phyloP scores from a whole-genome alignment of 2,888 invertebrate genomes.

The Agriotes lineatus region DNA sequence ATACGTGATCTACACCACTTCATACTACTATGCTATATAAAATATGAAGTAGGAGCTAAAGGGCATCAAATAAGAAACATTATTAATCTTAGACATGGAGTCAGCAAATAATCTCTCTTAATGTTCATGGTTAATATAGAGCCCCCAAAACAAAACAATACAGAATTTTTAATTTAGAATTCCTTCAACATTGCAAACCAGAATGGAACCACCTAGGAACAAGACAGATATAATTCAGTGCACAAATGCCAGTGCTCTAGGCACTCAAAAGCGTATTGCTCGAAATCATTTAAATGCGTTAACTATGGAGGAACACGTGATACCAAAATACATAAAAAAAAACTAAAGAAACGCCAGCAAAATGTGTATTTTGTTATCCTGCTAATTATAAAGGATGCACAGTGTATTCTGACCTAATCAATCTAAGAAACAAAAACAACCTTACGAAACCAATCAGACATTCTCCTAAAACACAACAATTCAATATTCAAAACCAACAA shows the following conservation, averaged over 20 bases:
- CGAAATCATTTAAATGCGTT: slow-evolving; percentile 1
- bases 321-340: background rate
- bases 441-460: background rate
- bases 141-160: background rate
- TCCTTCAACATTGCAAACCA: background rate
- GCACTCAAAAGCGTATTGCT: background rate
- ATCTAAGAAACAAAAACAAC: background rate
- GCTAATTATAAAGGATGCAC: background rate
- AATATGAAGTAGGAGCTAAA: background rate
- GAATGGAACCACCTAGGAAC: background rate
- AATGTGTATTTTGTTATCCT: background rate
- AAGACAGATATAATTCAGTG: background rate
- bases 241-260: background rate
- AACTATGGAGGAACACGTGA: background rate
- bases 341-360: background rate
- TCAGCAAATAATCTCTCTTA: background rate
- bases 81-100: too few relatives aligned
- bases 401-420: background rate
- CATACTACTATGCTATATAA: background rate
- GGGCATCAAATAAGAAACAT: background rate
- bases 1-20: background rate
- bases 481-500: too few relatives aligned
- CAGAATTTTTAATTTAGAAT: background rate
- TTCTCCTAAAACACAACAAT: background rate
- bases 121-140: background rate